Evolutionary conservation across 2,797 vertebrate species (phyloP).

Genomic region (Lepilemur septentrionalis): DNA sequence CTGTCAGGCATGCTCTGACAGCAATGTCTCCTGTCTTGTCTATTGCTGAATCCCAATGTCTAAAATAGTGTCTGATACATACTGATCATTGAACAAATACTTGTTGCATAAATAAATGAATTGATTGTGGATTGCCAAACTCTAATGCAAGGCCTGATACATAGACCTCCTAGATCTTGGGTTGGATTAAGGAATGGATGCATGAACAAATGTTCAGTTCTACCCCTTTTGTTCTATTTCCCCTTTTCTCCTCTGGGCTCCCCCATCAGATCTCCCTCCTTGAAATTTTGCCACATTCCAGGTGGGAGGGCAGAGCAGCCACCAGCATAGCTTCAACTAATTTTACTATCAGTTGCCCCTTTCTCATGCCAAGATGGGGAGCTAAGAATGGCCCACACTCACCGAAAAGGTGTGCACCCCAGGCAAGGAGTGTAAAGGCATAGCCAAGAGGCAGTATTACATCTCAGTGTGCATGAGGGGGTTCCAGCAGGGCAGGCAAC

Average conservation of each 20-base stretch:
- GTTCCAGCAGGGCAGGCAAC: not conserved
- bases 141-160: not conserved
- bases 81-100: not conserved
- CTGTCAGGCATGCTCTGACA: not conserved
- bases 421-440: not conserved
- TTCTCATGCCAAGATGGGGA: not conserved
- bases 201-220: not conserved
- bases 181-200: not conserved
- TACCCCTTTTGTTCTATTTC: not conserved
- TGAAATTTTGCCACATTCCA: not conserved
- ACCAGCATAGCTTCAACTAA: not conserved
- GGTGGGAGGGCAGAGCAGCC: not conserved
- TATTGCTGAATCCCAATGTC: not conserved
- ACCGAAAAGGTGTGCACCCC: not conserved
- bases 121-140: not conserved
- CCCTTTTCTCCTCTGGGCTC: not conserved
- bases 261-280: not conserved
- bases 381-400: not conserved
- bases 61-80: not conserved
- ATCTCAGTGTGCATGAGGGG: fast-evolving
- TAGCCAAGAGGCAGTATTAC: not conserved
- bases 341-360: not conserved
- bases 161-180: not conserved
- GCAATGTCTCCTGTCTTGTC: not conserved
- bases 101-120: not conserved